Conservation (phyloP, 2,888 invertebrate genomes). For the Sepioteuthis lessoniana region DNA sequence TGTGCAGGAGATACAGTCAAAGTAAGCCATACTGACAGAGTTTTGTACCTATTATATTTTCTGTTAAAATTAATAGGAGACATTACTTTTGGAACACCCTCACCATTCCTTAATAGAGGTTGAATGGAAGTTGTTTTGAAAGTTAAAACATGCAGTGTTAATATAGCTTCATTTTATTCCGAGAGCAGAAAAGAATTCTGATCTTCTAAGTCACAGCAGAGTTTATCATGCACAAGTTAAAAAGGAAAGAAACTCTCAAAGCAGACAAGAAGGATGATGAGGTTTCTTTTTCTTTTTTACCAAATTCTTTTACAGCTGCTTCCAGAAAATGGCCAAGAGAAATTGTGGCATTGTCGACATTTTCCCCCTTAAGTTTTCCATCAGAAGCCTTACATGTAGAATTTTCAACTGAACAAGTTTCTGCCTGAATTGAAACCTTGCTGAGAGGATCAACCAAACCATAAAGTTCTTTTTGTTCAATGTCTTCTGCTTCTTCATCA, state of each 20-base stretch:
- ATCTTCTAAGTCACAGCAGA: neutral
- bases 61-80: no score
- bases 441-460: neutral
- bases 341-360: neutral
- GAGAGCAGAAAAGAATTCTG: neutral
- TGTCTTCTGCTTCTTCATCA: neutral
- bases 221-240: neutral
- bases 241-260: neutral
- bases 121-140: no score
- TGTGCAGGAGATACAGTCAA: no score
- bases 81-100: no score
- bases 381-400: neutral
- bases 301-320: neutral
- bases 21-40: no score
- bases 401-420: neutral
- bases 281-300: neutral
- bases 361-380: neutral
- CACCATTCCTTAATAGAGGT: no score
- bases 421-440: slow-evolving; percentile 33
- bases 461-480: neutral
- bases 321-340: neutral
- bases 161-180: neutral
- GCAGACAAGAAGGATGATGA: neutral
- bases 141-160: neutral
- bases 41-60: no score